Conservation (phyloP, 1,140 invertebrate species). For the Onthophagus taurus region DNA sequence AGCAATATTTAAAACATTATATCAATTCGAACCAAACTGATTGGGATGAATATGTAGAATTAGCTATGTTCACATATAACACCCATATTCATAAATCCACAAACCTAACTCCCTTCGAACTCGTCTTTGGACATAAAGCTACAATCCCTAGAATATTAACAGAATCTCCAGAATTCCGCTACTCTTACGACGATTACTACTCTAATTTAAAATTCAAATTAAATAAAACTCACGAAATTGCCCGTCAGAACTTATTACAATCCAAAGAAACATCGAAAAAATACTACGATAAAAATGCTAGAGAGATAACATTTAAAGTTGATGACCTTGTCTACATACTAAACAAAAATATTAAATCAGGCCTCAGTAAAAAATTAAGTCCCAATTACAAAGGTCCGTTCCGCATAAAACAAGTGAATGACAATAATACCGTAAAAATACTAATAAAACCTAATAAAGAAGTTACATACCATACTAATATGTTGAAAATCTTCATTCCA, state of each 20-base stretch:
- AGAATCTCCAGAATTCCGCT: slow-evolving; percentile 19
- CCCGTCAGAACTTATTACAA: slow-evolving; percentile 23
- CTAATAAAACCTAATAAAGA: too few species aligned
- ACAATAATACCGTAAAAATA: too few species aligned
- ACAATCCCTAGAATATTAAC: slow-evolving; percentile 20
- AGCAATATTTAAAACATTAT: slow-evolving; percentile 31
- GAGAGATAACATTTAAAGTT: too few species aligned
- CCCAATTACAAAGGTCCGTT: too few species aligned
- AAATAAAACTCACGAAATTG: slow-evolving; percentile 26
- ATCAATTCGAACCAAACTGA: slow-evolving; percentile 21
- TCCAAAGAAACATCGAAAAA: slow-evolving; percentile 28
- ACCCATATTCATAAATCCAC: slow-evolving; percentile 32
- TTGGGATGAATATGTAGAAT: slow-evolving; percentile 29
- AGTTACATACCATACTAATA: too few species aligned
- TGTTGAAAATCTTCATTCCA: too few species aligned
- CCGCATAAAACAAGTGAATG: too few species aligned
- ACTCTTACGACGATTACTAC: slow-evolving; percentile 31
- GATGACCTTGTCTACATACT: too few species aligned
- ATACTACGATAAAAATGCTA: slow-evolving; percentile 29
- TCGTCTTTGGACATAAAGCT: slow-evolving; percentile 35
- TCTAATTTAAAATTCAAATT: slow-evolving; percentile 30
- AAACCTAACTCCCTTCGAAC: slow-evolving; percentile 35
- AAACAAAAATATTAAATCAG: too few species aligned
- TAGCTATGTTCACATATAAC: slow-evolving; percentile 37
- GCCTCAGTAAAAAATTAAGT: too few species aligned